Evolutionary conservation across 2,113 vertebrate genomes (phyloP).

Genomic region (Pan paniscus): DNA sequence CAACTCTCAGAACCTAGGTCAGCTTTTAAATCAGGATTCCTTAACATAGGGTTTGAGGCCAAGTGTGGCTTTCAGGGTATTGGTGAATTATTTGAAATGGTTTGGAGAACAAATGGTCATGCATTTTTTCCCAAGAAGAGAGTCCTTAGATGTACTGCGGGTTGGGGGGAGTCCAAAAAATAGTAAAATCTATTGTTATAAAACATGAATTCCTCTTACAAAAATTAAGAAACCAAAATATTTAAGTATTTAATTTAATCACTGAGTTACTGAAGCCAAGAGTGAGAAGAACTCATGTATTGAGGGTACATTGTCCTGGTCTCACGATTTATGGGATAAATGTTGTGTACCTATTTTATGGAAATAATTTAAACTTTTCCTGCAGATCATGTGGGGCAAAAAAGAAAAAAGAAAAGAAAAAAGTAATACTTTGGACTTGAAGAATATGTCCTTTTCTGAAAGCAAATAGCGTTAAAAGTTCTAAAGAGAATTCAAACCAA

Average conservation of each 20-base stretch:
- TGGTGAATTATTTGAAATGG: background rate
- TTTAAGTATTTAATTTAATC: constrained; percentile 5
- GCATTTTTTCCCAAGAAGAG: background rate
- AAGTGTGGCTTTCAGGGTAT: background rate
- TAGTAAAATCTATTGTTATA: background rate
- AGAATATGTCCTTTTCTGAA: background rate
- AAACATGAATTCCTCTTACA: constrained; percentile 17
- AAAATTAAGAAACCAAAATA: background rate
- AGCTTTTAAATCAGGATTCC: constrained; percentile 31
- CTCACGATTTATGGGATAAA: background rate
- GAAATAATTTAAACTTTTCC: background rate
- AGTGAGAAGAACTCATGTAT: background rate
- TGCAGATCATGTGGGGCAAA: too few relatives aligned
- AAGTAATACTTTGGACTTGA: background rate
- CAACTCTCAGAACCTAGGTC: background rate
- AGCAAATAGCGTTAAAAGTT: background rate
- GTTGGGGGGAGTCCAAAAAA: background rate
- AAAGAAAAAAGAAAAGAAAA: too few relatives aligned
- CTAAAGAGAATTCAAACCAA: background rate
- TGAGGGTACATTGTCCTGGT: background rate
- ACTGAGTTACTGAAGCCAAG: background rate
- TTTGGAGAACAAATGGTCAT: background rate
- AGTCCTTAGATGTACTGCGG: background rate
- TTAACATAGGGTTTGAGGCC: background rate
- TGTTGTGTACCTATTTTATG: background rate